Evolutionary conservation across 2,888 invertebrate genomes (phyloP), one percentile per base, ranked within the genome.

Genomic region (Physocephala rufipes): DNA sequence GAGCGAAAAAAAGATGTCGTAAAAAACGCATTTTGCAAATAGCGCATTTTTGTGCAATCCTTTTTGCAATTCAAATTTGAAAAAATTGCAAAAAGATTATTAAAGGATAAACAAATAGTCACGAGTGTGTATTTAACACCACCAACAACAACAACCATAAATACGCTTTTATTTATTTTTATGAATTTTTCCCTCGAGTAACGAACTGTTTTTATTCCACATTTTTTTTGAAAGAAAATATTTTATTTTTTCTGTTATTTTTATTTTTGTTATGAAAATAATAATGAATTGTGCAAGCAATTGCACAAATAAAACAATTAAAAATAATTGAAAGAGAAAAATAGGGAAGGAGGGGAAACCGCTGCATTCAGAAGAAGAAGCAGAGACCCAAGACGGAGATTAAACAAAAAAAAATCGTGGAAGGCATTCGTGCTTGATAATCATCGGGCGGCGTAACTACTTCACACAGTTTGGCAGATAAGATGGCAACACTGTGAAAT

Each of bases 241-340:
- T 24, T 53, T 19, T 53, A n/a, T 53, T 24, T 53, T 24, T 16
- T 53, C 19, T 53, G n/a, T 53, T 53, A 21, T 53, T 24, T 53
- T 9, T 53, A 53, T 9, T 53, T 24, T 19, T 53, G 12, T 1
- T 19, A 13, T 53, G 19, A 21, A 19, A 53, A 24, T 53, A 66
- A 66, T 53, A 66, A 66, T 66, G 66, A 66, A 30, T 66, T 66
- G 53, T 53, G 66, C 49, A 66, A 66, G 53, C 53, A 66, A 66
- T 66, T 53, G 66, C 66, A 51, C 28, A 58, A 58, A 53, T 36
- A 62, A 66, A 51, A 66, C 66, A 66, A 66, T 66, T 66, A 53
- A 66, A 66, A 66, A 53, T 53, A 66, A 66, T 53, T 66, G 53
- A 66, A 66, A 63, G 26, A 26, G 28, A 24, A 58, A 58, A 24